Evolutionary conservation across 2,113 vertebrate genomes (phyloP).

Genomic region (Falco punctatus): DNA sequence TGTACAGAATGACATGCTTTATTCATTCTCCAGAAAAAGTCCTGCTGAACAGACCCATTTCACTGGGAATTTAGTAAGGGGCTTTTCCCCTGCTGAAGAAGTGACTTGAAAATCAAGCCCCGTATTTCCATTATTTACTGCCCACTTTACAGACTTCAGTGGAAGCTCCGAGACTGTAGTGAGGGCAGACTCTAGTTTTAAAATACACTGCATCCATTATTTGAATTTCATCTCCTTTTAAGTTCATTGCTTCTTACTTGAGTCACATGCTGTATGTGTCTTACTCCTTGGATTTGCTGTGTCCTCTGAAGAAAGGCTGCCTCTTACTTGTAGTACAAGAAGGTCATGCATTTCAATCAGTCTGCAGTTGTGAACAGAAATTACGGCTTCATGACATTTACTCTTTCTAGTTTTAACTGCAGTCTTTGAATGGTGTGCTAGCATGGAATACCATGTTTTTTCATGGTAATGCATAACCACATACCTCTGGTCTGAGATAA

Average conservation of each 20-base stretch:
- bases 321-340: neutral
- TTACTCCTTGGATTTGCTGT: neutral
- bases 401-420: neutral
- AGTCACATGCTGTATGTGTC: neutral
- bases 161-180: neutral
- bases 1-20: neutral
- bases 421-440: neutral
- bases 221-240: neutral
- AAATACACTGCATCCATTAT: neutral
- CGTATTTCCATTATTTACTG: neutral
- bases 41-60: neutral
- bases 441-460: neutral
- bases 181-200: neutral
- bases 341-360: neutral
- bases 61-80: neutral
- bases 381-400: neutral
- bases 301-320: neutral
- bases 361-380: neutral
- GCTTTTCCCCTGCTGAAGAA: neutral
- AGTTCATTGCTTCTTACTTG: neutral
- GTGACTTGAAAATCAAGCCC: neutral
- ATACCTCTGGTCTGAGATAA: slow-evolving; percentile 9
- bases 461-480: neutral
- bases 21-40: neutral
- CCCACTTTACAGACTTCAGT: neutral